phyloP scores from a whole-genome alignment of 2,888 invertebrate species.

The Drosophila colorata region DNA sequence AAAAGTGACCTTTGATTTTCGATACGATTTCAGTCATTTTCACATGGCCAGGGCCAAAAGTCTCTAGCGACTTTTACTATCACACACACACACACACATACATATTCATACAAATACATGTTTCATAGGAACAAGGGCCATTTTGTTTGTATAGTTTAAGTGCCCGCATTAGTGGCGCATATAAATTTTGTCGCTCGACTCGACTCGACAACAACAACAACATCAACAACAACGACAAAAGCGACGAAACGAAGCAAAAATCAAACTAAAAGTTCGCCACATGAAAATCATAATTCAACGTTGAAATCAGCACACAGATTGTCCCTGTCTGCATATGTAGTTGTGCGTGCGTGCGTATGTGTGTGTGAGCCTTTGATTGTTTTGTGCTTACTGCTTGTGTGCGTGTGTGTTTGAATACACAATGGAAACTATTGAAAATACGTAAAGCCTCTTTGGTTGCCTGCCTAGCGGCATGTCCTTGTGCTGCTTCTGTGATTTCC shows the following conservation, averaged over 20 bases:
- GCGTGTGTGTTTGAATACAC: constrained; percentile 50
- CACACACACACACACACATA: constrained; percentile 13
- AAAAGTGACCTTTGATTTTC: constrained; percentile 80
- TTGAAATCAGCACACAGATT: constrained; percentile 72
- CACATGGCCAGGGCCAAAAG: constrained; percentile 73
- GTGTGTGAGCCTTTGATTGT: constrained; percentile 52
- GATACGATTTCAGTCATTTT: constrained; percentile 78
- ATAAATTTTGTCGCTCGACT: constrained; percentile 72
- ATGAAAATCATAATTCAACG: constrained; percentile 78
- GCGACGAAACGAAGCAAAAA: constrained; percentile 73
- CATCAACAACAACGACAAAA: constrained; percentile 53
- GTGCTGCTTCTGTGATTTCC: constrained; percentile 77
- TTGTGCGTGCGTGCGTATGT: constrained; percentile 10
- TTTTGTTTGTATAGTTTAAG: constrained; percentile 77
- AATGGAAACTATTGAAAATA: constrained; percentile 78
- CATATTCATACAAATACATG: neutral
- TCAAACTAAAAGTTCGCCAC: constrained; percentile 76
- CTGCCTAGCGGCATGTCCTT: constrained; percentile 68
- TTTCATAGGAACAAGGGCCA: constrained; percentile 43
- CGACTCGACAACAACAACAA: constrained; percentile 24
- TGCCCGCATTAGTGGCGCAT: constrained; percentile 77
- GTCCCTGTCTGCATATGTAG: constrained; percentile 28
- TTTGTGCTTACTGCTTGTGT: constrained; percentile 20
- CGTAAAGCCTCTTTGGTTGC: constrained; percentile 71
- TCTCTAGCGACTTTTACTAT: constrained; percentile 65